Evolutionary conservation across 1,140 invertebrate species (phyloP).

Genomic region (Papilio helenus): DNA sequence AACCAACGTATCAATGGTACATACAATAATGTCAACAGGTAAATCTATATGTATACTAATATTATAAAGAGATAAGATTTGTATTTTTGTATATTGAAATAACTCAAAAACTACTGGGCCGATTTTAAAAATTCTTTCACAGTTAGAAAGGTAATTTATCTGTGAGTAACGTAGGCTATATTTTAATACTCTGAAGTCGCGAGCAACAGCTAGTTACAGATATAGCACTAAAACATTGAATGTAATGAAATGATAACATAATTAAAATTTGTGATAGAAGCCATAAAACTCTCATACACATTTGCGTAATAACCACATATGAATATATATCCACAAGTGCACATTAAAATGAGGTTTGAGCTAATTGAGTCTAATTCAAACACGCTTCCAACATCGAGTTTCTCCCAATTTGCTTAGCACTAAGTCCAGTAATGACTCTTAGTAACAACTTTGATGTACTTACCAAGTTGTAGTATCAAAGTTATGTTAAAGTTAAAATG

Average conservation of each 20-base stretch:
- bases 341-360: neutral
- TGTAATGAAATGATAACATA: too few relatives aligned
- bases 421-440: neutral
- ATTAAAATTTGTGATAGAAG: neutral
- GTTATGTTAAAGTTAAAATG: neutral
- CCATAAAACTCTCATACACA: neutral
- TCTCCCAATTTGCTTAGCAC: constrained; percentile 2
- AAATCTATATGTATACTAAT: too few relatives aligned
- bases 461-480: neutral
- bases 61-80: too few relatives aligned
- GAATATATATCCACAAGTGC: neutral
- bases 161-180: too few relatives aligned
- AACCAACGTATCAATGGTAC: constrained; percentile 61
- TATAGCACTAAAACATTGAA: too few relatives aligned
- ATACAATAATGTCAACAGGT: constrained; percentile 61
- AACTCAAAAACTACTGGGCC: too few relatives aligned
- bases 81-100: too few relatives aligned
- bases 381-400: neutral
- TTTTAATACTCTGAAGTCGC: too few relatives aligned
- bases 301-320: neutral
- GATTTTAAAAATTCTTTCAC: too few relatives aligned
- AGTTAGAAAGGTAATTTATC: too few relatives aligned
- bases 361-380: constrained; percentile 11
- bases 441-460: neutral
- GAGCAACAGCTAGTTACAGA: too few relatives aligned